These are phyloP conservation scores for Hozukius guyotensis DNA, from an alignment of 2,797 vertebrate genomes.

Conservation along the genomic window DNA sequence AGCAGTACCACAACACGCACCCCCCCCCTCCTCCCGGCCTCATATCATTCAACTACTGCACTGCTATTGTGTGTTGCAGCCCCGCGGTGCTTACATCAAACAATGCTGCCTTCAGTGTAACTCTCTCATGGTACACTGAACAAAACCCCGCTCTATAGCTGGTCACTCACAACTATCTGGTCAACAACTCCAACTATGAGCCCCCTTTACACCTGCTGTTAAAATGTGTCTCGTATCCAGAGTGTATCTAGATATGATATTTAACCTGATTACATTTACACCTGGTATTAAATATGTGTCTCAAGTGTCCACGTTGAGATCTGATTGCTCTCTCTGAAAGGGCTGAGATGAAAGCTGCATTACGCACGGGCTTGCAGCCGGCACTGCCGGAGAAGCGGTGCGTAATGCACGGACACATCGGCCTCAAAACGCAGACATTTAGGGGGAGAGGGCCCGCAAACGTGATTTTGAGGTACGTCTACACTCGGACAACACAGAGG, in stretches of 20 bases:
- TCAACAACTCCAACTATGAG: not conserved
- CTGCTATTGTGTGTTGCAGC: constrained; percentile 37
- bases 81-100: constrained; percentile 36
- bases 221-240: not conserved
- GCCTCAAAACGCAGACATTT: no score
- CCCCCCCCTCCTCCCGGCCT: not conserved
- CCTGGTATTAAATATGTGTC: not conserved
- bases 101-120: constrained; percentile 21
- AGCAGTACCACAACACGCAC: constrained; percentile 11
- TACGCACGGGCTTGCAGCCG: no score
- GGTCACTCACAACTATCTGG: not conserved
- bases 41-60: constrained; percentile 33
- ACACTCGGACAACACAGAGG: no score
- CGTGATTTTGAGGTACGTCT: no score
- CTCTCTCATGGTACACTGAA: constrained; percentile 16
- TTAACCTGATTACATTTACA: not conserved
- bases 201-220: not conserved
- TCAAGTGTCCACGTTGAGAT: not conserved
- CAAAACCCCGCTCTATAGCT: not conserved
- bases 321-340: not conserved
- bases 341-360: not conserved
- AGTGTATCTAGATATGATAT: not conserved
- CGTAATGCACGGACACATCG: no score
- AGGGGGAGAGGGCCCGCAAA: no score
- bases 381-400: no score